A percentile compares a stretch with the other conserved stretches of the same genome.
Conservation (phyloP, 2,113 vertebrate species). For the Aplodontia rufa region DNA sequence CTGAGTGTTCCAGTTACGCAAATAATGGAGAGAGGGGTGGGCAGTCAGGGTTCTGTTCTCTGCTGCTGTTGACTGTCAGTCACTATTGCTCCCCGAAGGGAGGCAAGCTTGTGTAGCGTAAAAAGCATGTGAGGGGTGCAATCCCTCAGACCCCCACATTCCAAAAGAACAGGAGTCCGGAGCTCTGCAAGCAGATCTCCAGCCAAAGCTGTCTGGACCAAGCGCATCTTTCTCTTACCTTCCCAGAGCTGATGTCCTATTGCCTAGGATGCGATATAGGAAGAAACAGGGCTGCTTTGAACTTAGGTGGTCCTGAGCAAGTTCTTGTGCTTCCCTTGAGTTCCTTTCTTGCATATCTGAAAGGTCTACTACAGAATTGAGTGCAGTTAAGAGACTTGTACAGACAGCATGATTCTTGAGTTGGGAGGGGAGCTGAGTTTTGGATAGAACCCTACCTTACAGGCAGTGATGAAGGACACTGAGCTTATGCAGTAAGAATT, state of each 20-base stretch:
- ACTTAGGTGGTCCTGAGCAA: not conserved
- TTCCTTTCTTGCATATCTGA: not conserved
- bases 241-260: not conserved
- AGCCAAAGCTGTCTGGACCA: not conserved
- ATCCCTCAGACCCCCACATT: not conserved
- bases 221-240: accelerated
- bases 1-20: not conserved
- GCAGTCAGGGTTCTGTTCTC: not conserved
- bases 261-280: not conserved
- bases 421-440: not conserved
- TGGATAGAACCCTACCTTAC: not conserved
- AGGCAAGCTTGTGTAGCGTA: not conserved
- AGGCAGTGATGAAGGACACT: not conserved
- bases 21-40: not conserved
- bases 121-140: not conserved
- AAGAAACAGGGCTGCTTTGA: not conserved
- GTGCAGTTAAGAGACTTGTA: not conserved
- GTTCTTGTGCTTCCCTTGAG: not conserved
- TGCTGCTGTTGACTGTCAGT: not conserved
- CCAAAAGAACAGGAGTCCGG: not conserved
- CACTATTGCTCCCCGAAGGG: not conserved
- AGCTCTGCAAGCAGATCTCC: not conserved
- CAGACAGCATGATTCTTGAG: not conserved
- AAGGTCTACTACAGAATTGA: not conserved
- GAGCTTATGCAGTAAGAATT: not conserved